These are phyloP conservation scores for Diachrysia chrysitis DNA, from an alignment of 2,888 invertebrate species.

Conservation along the genomic window DNA sequence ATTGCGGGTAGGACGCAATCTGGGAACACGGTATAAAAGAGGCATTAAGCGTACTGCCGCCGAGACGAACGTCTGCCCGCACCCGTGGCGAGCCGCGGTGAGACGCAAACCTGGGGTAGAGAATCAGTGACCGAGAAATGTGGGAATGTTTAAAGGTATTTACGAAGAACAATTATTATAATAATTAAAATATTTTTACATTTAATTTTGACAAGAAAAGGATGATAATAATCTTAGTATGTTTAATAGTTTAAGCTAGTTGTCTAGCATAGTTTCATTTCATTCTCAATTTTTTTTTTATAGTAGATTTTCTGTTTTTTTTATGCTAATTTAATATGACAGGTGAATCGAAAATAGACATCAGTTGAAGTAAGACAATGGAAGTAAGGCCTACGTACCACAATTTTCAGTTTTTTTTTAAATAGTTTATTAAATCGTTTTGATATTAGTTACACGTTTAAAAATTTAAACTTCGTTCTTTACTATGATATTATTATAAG, in stretches of 20 bases:
- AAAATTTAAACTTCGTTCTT: no score
- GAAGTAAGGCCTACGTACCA: constrained; percentile 11
- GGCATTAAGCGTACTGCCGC: constrained; percentile 77
- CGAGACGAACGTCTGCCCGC: constrained; percentile 50
- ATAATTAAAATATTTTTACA: no score
- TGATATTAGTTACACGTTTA: no score
- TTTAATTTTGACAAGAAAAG: no score
- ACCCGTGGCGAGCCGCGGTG: constrained; percentile 7
- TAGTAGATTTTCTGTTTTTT: not conserved
- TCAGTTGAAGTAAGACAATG: not conserved
- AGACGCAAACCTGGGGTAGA: constrained; percentile 5
- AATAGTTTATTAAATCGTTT: not conserved
- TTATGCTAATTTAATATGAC: not conserved
- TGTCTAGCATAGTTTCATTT: not conserved
- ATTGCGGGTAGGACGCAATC: constrained; percentile 79
- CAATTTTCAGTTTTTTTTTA: not conserved
- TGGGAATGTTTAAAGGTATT: not conserved
- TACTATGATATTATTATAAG: no score
- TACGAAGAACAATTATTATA: no score
- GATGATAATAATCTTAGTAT: no score
- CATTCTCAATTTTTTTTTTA: not conserved
- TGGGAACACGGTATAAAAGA: constrained; percentile 81
- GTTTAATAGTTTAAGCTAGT: no score
- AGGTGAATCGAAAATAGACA: not conserved
- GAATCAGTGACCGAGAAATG: not conserved